A percentile compares a stretch with the other conserved stretches of the same genome.
These are phyloP conservation scores for Eptatretus burgeri DNA, from an alignment of 2,113 vertebrate genomes.

Conservation along the genomic window DNA sequence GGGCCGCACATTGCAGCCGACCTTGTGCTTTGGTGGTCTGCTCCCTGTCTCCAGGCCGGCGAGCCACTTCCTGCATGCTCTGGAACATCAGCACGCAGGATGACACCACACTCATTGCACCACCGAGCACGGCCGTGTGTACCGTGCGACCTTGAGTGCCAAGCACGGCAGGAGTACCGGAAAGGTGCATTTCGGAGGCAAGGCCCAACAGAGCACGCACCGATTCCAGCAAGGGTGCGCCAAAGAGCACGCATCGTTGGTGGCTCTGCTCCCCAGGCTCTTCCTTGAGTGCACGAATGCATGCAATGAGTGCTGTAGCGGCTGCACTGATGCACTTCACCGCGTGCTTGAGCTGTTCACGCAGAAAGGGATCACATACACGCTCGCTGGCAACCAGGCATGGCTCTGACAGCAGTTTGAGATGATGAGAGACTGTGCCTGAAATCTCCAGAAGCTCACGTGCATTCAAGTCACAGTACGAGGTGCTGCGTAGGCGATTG, in stretches of 20 bases:
- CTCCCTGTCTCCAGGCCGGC: slow-evolving; percentile 64
- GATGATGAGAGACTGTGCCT: slow-evolving; percentile 64
- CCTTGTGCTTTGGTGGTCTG: slow-evolving; percentile 63
- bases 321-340: slow-evolving; percentile 87
- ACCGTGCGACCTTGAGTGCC: slow-evolving; percentile 68
- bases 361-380: slow-evolving; percentile 64
- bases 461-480: slow-evolving; percentile 51
- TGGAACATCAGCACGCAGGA: slow-evolving; percentile 92
- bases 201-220: slow-evolving; percentile 72
- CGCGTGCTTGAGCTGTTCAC: slow-evolving; percentile 75
- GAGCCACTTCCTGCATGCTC: slow-evolving; percentile 83
- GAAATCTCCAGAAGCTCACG: slow-evolving; percentile 75
- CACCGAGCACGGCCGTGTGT: slow-evolving; percentile 78
- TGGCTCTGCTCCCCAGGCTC: slow-evolving; percentile 63
- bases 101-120: slow-evolving; percentile 93
- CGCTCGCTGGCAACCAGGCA: slow-evolving; percentile 59
- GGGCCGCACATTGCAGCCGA: slow-evolving; percentile 60
- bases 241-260: slow-evolving; percentile 59
- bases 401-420: slow-evolving; percentile 67
- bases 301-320: slow-evolving; percentile 66
- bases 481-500: slow-evolving; percentile 31
- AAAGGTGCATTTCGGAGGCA: slow-evolving; percentile 79
- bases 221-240: slow-evolving; percentile 55
- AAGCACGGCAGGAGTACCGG: slow-evolving; percentile 51
- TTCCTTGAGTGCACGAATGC: slow-evolving; percentile 65